phyloP scores from a whole-genome alignment of 2,888 invertebrate species.

The Drosophila kanekoi region DNA sequence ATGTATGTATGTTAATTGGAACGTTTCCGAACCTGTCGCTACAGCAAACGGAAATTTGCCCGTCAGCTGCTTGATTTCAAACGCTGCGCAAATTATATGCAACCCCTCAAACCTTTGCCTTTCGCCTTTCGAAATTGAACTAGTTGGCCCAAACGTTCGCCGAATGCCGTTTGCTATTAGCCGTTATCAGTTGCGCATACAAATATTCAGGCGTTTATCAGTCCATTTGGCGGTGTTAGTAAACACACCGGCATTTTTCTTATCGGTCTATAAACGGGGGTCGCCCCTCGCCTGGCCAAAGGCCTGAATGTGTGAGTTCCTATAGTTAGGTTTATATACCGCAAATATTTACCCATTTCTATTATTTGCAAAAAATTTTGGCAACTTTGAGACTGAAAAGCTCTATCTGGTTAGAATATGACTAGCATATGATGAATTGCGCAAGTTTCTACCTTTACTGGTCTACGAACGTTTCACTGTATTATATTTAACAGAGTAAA shows the following conservation, averaged over 20 bases:
- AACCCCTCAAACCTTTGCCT: constrained; percentile 50
- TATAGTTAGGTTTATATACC: constrained; percentile 18
- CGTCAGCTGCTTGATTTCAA: constrained; percentile 19
- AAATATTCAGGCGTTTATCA: constrained; percentile 50
- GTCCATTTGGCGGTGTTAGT: constrained; percentile 45
- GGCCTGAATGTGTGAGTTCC: constrained; percentile 25
- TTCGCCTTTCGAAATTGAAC: constrained; percentile 56
- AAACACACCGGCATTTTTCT: constrained; percentile 71
- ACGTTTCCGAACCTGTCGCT: constrained; percentile 43
- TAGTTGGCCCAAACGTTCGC: constrained; percentile 47
- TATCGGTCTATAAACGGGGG: constrained; percentile 45
- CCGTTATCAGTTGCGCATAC: constrained; percentile 54
- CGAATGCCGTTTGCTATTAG: constrained; percentile 49
- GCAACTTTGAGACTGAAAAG: constrained; percentile 2
- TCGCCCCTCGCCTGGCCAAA: background rate
- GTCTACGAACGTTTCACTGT: constrained; percentile 6
- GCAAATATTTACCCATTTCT: constrained; percentile 21
- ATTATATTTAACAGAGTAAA: background rate
- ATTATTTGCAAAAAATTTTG: constrained; percentile 29
- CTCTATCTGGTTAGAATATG: constrained; percentile 4
- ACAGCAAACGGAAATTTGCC: constrained; percentile 51
- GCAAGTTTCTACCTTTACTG: constrained; percentile 7
- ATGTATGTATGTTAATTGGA: constrained; percentile 66
- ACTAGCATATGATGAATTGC: constrained; percentile 23
- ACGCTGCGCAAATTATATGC: constrained; percentile 20